A percentile compares a stretch with the other conserved stretches of the same genome.
Evolutionary conservation across 2,888 invertebrate species (phyloP).

Genomic region (Chloromyia formosa): DNA sequence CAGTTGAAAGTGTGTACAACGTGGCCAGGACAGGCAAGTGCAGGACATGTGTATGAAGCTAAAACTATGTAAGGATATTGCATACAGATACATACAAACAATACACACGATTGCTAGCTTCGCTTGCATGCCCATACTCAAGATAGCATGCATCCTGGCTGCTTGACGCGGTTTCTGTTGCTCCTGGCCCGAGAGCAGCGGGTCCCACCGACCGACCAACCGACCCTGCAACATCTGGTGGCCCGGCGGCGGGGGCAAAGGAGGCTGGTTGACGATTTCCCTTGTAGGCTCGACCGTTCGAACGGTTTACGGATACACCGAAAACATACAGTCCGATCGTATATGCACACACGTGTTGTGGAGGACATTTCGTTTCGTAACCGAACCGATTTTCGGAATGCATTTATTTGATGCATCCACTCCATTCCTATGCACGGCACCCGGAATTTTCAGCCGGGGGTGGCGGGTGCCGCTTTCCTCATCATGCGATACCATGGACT

Average conservation of each 20-base stretch:
- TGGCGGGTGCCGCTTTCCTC: background rate
- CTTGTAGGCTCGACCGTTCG: slow-evolving; percentile 19
- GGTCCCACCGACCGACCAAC: no score
- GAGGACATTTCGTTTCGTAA: background rate
- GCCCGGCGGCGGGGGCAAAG: no score
- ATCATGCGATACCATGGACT: background rate
- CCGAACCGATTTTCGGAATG: slow-evolving; percentile 13
- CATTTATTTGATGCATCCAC: slow-evolving; percentile 27
- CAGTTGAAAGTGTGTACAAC: background rate
- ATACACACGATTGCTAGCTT: slow-evolving; percentile 1
- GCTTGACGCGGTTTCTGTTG: background rate
- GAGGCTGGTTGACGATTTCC: background rate
- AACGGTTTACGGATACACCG: background rate
- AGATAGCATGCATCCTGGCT: background rate
- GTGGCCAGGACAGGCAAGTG: background rate
- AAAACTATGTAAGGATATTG: background rate
- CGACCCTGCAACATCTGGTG: no score
- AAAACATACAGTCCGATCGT: background rate
- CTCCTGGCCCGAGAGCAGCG: no score
- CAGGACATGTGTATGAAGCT: background rate
- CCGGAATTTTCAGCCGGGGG: background rate
- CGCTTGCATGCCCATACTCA: slow-evolving; percentile 20
- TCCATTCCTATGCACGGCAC: background rate
- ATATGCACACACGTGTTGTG: slow-evolving; percentile 16
- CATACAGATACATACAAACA: background rate